Evolutionary conservation across 2,113 vertebrate genomes (phyloP), one percentile per base, ranked within the genome.

Genomic region (Pseudorasbora parva): DNA sequence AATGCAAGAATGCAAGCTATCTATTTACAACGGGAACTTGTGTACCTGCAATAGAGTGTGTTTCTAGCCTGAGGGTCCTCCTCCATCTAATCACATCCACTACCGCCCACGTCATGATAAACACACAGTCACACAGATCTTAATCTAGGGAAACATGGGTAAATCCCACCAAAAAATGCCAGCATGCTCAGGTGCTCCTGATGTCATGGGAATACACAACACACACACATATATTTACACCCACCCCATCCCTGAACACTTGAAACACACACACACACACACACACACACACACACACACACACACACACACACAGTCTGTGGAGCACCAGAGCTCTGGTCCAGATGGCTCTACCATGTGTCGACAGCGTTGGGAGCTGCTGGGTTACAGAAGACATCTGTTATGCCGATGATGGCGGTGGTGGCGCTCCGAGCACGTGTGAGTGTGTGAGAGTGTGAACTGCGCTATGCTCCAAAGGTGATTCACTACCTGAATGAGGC

Each of bases 371-470:
- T 89, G 93, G 91, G 94, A 94, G 93, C 93, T 93, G 91, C 93
- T 94, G 93, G 93, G 94, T 94, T 94, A 94, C 94, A 92, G 93
- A 93, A 93, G 93, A 94, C 94, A 95, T 95, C 94, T 95, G 94
- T 92, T 95, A 92, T 90, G 89, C 88, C 91, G 91, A 89, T 93
- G 93, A 90, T 91, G 91, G 90, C 86, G 84, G 83, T 82, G 85
- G 81, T 86, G 80, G 85, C 82, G 89, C 90, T 91, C 88, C 19
- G 68, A 56, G 79, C 80, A 69, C 62, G 23, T 79, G 59, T 82
- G 84, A 69, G 69, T 76, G 75, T 69, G 80, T 82, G 81, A 80
- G 71, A 6, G 30, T 76, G 76, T 85, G 80, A 83, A 85, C 85
- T 82, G 83, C 78, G 90, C 90, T 85, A 87, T 27, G 86, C 89